These are phyloP conservation scores for Trichopria drosophilae DNA, from an alignment of 2,888 invertebrate genomes.

Conservation along the genomic window DNA sequence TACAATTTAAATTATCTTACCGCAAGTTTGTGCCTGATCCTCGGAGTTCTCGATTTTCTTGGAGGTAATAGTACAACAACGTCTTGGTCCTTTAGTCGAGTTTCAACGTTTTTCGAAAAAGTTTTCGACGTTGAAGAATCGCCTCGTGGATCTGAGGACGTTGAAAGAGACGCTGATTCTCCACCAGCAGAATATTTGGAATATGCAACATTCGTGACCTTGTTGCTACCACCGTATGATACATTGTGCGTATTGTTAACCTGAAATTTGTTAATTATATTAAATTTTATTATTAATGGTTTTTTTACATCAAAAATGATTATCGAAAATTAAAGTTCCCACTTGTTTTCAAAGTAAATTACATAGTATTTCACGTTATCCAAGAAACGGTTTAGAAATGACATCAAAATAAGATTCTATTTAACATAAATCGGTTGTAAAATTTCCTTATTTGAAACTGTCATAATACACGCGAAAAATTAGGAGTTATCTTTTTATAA, in stretches of 20 bases:
- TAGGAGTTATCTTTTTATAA: no score
- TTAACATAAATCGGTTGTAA: no score
- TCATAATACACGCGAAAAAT: no score
- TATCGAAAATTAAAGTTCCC: no score
- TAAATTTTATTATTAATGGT: not conserved
- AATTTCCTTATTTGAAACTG: no score
- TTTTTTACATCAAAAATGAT: not conserved
- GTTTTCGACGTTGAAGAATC: slow-evolving; percentile 33
- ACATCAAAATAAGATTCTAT: no score
- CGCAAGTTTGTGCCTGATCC: slow-evolving; percentile 51
- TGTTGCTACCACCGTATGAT: slow-evolving; percentile 65
- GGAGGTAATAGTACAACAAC: slow-evolving; percentile 50
- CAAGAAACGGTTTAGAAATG: no score
- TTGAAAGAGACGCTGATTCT: no score
- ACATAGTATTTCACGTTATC: no score
- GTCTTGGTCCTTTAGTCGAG: slow-evolving; percentile 48
- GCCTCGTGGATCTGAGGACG: slow-evolving; percentile 31
- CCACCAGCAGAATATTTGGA: slow-evolving; percentile 41
- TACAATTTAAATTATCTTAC: no score
- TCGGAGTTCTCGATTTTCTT: slow-evolving; percentile 48
- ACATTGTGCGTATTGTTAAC: slow-evolving; percentile 73
- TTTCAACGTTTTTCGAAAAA: slow-evolving; percentile 35
- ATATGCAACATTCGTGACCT: slow-evolving; percentile 64
- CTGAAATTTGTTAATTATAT: slow-evolving; percentile 33
- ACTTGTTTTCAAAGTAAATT: no score